Evolutionary conservation across 2,888 invertebrate genomes (phyloP).

Genomic region (Drosophila kokeensis): DNA sequence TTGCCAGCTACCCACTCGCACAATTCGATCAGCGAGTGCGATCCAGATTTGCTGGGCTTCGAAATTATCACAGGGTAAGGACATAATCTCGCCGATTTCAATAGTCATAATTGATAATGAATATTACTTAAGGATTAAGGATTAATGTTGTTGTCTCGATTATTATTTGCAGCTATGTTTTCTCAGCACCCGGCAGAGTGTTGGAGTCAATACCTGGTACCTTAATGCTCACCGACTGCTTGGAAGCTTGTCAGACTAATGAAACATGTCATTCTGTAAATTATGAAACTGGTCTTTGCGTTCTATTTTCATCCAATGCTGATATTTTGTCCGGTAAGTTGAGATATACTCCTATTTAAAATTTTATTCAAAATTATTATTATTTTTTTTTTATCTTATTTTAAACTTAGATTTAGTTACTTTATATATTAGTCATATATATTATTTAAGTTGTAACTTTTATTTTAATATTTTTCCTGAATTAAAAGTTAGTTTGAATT

Average conservation of each 20-base stretch:
- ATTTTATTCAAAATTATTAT: no score
- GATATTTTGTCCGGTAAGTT: slow-evolving; percentile 92
- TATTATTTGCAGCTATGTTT: slow-evolving; percentile 88
- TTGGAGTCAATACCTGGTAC: slow-evolving; percentile 96
- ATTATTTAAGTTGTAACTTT: no score
- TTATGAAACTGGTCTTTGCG: slow-evolving; percentile 97
- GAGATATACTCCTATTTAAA: not conserved
- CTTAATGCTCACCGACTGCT: slow-evolving; percentile 96
- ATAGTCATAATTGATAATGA: not conserved
- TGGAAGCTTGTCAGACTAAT: slow-evolving; percentile 96
- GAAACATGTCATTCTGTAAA: slow-evolving; percentile 96
- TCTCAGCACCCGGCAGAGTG: slow-evolving; percentile 93
- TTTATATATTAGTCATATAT: no score
- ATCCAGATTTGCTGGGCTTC: slow-evolving; percentile 95
- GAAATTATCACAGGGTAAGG: slow-evolving; percentile 94
- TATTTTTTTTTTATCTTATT: no score
- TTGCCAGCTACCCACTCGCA: slow-evolving; percentile 49
- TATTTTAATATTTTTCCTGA: no score
- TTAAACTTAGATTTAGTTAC: no score
- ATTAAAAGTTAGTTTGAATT: not conserved
- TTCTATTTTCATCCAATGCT: slow-evolving; percentile 92
- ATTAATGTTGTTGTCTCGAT: not conserved
- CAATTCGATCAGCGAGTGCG: slow-evolving; percentile 89
- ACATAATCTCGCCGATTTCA: not conserved
- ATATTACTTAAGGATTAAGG: not conserved